Evolutionary conservation across 2,888 invertebrate species (phyloP), one percentile per base, ranked within the genome.

Genomic region (Gasteruption jaculator): DNA sequence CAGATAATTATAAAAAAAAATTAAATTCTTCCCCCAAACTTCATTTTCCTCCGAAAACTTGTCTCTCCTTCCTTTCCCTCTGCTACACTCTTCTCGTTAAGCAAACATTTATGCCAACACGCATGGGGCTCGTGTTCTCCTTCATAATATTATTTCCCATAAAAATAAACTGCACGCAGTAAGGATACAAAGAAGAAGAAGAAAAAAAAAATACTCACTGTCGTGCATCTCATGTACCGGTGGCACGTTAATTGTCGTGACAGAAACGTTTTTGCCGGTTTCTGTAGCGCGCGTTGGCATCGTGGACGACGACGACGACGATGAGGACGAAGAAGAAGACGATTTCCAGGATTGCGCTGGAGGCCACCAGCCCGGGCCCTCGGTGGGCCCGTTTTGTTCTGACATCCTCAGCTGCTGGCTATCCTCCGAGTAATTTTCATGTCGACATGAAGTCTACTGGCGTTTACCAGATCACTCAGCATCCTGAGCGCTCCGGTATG

Each of bases 191-290:
- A 15, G 27, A n/a, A 14, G 31, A 33, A 30, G 36, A 22, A 32
- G 14, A 18, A 20, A 14, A 24, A 45, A 27, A 20, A 31, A 29
- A 38, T 30, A 43, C 46, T 54, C 63, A 68, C 70, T 69, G 74
- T 80, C 79, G 66, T 77, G 79, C 61, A 75, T 76, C 27, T 77
- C 76, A 56, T 79, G 78, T 44, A 75, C 71, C 41, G 78, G 78
- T 30, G 78, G 75, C 70, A 83, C 81, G 67, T 86, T 86, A 73
- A 88, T 87, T 55, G 86, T 85, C 54, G 87, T 88, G 62, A 88
- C 86, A 45, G 87, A 86, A 43, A 88, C 83, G 75, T 88, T 78
- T 42, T 68, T 71, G 24, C 67, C 69, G 65, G 60, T 73, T 44
- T 70, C 67, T 25, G 61, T 49, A 72, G 53, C 75, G 71, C 68